Evolutionary conservation across 2,888 invertebrate species (phyloP).

Genomic region (Eristalinus aeneus): DNA sequence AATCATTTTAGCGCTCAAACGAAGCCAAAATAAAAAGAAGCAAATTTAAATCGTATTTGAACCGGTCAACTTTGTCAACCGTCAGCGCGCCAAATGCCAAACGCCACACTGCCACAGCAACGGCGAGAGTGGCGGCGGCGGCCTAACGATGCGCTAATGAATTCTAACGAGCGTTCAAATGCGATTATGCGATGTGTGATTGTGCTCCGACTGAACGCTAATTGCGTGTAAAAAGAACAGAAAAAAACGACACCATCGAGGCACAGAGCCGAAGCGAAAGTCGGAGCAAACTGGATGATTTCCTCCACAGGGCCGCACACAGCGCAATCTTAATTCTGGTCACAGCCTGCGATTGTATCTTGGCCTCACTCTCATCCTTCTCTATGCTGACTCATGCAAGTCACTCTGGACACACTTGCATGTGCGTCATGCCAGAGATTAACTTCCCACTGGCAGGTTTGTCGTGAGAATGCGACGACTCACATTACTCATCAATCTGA

Average conservation of each 20-base stretch:
- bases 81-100: conserved; percentile 5
- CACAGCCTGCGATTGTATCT: conserved; percentile 11
- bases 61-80: conserved; percentile 52
- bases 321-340: conserved; percentile 22
- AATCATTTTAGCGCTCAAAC: conserved; percentile 22
- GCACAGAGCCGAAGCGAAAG: conserved; percentile 38
- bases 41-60: conserved; percentile 51
- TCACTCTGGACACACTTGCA: background rate
- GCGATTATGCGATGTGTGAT: conserved; percentile 64
- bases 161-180: conserved; percentile 69
- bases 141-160: conserved; percentile 48
- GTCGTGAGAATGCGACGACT: conserved; percentile 34
- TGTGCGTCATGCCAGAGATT: conserved; percentile 62
- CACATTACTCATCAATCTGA: conserved; percentile 42
- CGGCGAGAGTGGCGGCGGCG: background rate
- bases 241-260: background rate
- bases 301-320: conserved; percentile 50
- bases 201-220: conserved; percentile 48
- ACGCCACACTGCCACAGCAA: background rate
- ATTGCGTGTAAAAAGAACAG: conserved; percentile 44
- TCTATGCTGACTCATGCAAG: conserved; percentile 18
- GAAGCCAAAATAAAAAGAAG: conserved; percentile 13
- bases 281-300: background rate
- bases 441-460: conserved; percentile 56
- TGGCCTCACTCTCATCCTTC: background rate